Conservation (phyloP, 2,888 invertebrate genomes). For the Suillia variegata region DNA sequence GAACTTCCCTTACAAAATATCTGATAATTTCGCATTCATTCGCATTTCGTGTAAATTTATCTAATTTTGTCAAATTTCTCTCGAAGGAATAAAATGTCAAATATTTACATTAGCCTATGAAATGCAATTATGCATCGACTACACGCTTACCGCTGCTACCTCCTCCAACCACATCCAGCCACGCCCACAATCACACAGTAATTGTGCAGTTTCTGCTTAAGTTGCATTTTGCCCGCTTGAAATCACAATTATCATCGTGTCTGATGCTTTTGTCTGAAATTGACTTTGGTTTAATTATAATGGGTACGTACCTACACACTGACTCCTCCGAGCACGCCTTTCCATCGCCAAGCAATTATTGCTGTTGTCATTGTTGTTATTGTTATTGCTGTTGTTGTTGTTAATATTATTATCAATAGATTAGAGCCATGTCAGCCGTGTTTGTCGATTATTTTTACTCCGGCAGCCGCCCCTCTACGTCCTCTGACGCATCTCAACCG, state of each 20-base stretch:
- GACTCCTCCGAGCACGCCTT: not conserved
- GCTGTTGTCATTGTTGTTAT: constrained; percentile 5
- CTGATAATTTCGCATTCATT: no score
- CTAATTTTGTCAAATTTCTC: not conserved
- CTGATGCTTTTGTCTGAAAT: constrained; percentile 48
- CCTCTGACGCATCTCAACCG: not conserved
- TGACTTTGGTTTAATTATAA: constrained; percentile 53
- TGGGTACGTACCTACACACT: not conserved
- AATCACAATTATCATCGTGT: not conserved
- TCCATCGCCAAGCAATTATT: not conserved
- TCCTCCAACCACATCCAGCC: not conserved
- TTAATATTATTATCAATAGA: not conserved
- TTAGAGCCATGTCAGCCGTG: not conserved
- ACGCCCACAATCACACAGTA: not conserved
- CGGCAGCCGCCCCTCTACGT: not conserved
- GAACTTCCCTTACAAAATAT: no score
- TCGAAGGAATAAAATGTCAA: constrained; percentile 34
- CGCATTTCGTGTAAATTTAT: no score
- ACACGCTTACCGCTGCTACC: not conserved
- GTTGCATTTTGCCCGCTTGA: not conserved
- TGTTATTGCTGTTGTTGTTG: constrained; percentile 9
- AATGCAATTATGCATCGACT: constrained; percentile 15
- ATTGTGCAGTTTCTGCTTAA: not conserved
- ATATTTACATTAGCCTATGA: constrained; percentile 20
- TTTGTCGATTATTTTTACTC: not conserved